Base-by-base conservation (phyloP, 37 sponge, comb jelly and placozoan genomes). In the Petrosia ficiformis region DNA sequence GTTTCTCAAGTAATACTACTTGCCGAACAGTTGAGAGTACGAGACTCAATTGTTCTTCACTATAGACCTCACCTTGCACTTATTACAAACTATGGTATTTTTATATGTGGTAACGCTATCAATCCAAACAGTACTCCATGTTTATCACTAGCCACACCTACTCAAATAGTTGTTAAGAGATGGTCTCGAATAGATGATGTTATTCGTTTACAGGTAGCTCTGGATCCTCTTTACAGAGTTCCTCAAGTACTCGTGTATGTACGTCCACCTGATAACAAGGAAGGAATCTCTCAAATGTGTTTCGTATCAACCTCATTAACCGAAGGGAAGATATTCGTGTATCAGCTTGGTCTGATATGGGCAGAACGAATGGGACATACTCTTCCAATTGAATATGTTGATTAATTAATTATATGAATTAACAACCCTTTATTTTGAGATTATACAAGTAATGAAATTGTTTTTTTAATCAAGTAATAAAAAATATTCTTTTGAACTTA, bases 171-270 rank as follows among this genome's bases (percentile, higher is more conserved):
- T 1, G 67, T 78, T n/a, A 85, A 73, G 59, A 78, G 71, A 56
- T 85, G 85, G 85, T 73, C 72, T 35, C 85, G 67, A 37, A 72
- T 85, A 26, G 85, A 85, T 54, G 42, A 66, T 16, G 16, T 85
- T 21, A 72, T 67, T 6, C 56, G 52, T 25, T 57, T 85, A 19
- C 22, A 72, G 24, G 59, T 85, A 10, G 71, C 71, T 44, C 14
- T 30, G 41, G 71, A 19, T 3, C 25, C 30, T 1, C 71, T 42
- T 16, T 40, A 61, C n/a, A 6, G 63, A 24, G 26, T 61, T n/a
- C 14, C 63, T 5, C 63, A 61, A 29, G 14, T 48, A 8, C 54
- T 48, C 54, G 26, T 61, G 5, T 61, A 26, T 29, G n/a, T 22
- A 6, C 22, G 28, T 5, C 28, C 63, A 26, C 63, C 5, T 29